Percentiles rank a stretch among this genome's conserved stretches.
These are phyloP conservation scores for Heliconius congener DNA, from an alignment of 1,140 invertebrate genomes.

Conservation along the genomic window DNA sequence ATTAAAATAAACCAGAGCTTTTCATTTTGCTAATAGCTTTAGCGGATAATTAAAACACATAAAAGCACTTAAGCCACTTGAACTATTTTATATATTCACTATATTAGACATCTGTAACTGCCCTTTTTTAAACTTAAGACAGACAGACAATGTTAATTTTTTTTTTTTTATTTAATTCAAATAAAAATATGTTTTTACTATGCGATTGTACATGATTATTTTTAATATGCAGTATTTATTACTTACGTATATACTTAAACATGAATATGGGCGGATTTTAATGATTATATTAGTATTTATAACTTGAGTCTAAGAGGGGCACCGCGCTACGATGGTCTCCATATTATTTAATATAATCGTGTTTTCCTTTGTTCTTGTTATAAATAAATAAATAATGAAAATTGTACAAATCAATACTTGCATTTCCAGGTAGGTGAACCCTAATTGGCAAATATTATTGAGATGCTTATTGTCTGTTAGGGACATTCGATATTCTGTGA, in stretches of 20 bases:
- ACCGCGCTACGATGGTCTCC: no score
- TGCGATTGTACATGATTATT: not conserved
- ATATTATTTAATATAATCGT: no score
- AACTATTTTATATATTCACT: not conserved
- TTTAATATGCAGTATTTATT: no score
- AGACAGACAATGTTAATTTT: not conserved
- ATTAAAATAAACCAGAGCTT: conserved; percentile 8
- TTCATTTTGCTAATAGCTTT: conserved; percentile 7
- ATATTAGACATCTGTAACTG: not conserved
- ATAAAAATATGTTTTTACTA: not conserved
- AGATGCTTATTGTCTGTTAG: not conserved
- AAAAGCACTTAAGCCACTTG: not conserved
- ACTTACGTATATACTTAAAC: no score
- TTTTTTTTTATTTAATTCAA: not conserved
- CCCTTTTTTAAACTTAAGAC: not conserved
- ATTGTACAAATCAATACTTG: not conserved
- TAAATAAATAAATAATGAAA: no score
- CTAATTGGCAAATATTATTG: not conserved
- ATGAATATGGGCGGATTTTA: no score
- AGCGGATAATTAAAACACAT: not conserved
- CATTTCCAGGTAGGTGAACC: not conserved
- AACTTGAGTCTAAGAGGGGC: no score
- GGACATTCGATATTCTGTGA: not conserved
- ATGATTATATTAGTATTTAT: no score
- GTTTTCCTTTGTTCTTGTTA: no score